Evolutionary conservation across 2,888 invertebrate species (phyloP).

Genomic region (Dione juno): DNA sequence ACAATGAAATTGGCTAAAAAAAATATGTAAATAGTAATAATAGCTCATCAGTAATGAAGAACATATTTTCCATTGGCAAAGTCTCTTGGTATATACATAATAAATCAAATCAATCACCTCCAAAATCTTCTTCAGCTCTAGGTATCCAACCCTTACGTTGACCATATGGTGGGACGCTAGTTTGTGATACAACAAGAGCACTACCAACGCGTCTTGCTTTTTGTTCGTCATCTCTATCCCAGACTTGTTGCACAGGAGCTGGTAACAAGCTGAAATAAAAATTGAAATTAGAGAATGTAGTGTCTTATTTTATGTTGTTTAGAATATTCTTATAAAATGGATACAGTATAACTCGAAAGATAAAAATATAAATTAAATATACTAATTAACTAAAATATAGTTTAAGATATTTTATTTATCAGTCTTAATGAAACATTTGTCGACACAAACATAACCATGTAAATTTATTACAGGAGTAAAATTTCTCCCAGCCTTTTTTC

Average conservation of each 20-base stretch:
- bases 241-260: constrained; percentile 92
- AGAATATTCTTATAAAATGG: not conserved
- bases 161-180: constrained; percentile 96
- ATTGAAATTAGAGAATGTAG: not conserved
- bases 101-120: constrained; percentile 63
- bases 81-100: not conserved
- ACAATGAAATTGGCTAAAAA: too few species aligned
- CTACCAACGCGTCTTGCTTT: constrained; percentile 82
- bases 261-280: constrained; percentile 88
- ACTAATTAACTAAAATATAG: not conserved
- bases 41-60: not conserved
- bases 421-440: not conserved
- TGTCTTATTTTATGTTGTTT: not conserved
- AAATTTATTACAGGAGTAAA: not conserved
- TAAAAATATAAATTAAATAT: not conserved
- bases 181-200: constrained; percentile 90
- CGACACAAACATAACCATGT: constrained; percentile 4
- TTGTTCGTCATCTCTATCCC: constrained; percentile 94
- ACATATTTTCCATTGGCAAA: not conserved
- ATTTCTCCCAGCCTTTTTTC: not conserved
- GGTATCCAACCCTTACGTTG: constrained; percentile 98
- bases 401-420: not conserved
- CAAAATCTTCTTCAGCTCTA: constrained; percentile 88
- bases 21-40: not conserved
- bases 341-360: not conserved